A percentile compares a stretch with the other conserved stretches of the same genome.
These are phyloP conservation scores for Sminthurides bifidus DNA, from an alignment of 1,140 invertebrate genomes.

Conservation along the genomic window DNA sequence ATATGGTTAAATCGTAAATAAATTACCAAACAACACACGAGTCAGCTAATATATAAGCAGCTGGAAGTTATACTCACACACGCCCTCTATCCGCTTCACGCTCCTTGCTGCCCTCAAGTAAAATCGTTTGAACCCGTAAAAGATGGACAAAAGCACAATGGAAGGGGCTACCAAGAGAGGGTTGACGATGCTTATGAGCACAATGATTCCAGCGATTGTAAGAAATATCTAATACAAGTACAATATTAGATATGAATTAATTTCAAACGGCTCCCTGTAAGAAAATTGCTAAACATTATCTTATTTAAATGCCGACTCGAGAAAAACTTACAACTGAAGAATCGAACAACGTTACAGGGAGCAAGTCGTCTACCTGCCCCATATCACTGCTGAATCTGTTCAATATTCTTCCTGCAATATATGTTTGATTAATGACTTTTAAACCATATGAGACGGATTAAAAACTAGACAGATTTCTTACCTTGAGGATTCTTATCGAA, in stretches of 20 bases:
- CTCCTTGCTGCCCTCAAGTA: slow-evolving; percentile 46
- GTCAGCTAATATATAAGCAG: background rate
- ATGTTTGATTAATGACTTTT: background rate
- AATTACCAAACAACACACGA: background rate
- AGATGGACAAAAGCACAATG: slow-evolving; percentile 38
- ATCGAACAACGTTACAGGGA: slow-evolving; percentile 24
- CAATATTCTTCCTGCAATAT: slow-evolving; percentile 48
- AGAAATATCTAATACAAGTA: slow-evolving; percentile 12
- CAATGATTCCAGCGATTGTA: slow-evolving; percentile 18
- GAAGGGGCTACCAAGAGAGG: slow-evolving; percentile 40
- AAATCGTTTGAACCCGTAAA: slow-evolving; percentile 41
- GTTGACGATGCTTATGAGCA: slow-evolving; percentile 41
- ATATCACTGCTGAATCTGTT: slow-evolving; percentile 39
- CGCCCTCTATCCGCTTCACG: slow-evolving; percentile 46
- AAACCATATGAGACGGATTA: slow-evolving; percentile 4
- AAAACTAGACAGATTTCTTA: slow-evolving; percentile 35
- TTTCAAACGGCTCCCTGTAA: background rate
- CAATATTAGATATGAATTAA: background rate
- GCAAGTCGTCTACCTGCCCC: slow-evolving; percentile 18
- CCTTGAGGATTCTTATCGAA: slow-evolving; percentile 68
- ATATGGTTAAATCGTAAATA: background rate
- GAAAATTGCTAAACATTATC: slow-evolving; percentile 2
- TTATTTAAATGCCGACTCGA: background rate
- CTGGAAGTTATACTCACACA: slow-evolving; percentile 21
- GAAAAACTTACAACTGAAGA: slow-evolving; percentile 15